Evolutionary conservation across 2,888 invertebrate genomes (phyloP).

Genomic region (Calameuta filiformis): DNA sequence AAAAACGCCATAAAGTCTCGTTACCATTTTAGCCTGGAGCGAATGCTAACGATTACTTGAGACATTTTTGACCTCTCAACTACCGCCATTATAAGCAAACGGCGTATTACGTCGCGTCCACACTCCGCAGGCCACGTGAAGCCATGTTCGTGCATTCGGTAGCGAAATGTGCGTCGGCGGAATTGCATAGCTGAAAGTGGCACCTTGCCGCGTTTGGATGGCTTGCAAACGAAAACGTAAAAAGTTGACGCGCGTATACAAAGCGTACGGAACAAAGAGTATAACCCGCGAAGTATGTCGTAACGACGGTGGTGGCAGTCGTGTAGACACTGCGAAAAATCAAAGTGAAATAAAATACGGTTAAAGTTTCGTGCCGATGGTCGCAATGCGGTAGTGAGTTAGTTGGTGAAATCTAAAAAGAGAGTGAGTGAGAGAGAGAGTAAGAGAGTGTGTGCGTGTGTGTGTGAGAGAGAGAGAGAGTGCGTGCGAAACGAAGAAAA

Average conservation of each 20-base stretch:
- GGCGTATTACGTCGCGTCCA: neutral
- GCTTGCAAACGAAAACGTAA: slow-evolving; percentile 62
- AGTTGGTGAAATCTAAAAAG: neutral
- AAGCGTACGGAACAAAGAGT: neutral
- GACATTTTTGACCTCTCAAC: neutral
- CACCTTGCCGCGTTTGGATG: slow-evolving; percentile 45
- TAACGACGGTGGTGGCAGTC: neutral
- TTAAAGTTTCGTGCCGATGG: neutral
- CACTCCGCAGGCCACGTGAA: neutral
- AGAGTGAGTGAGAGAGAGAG: neutral
- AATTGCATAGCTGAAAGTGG: neutral
- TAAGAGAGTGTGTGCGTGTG: slow-evolving; percentile 12
- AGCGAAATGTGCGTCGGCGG: neutral
- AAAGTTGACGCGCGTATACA: slow-evolving; percentile 44
- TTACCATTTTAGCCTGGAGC: neutral
- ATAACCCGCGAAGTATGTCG: neutral
- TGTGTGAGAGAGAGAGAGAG: neutral
- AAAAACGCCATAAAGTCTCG: too few relatives aligned
- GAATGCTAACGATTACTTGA: neutral
- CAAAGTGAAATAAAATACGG: neutral
- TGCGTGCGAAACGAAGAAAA: slow-evolving; percentile 26
- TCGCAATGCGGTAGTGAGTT: slow-evolving; percentile 5
- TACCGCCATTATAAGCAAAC: neutral
- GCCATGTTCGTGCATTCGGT: neutral
- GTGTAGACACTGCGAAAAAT: neutral